A percentile compares a stretch with the other conserved stretches of the same genome.
These are phyloP conservation scores for Oryzias melastigma DNA, from an alignment of 2,113 vertebrate species.

Conservation along the genomic window DNA sequence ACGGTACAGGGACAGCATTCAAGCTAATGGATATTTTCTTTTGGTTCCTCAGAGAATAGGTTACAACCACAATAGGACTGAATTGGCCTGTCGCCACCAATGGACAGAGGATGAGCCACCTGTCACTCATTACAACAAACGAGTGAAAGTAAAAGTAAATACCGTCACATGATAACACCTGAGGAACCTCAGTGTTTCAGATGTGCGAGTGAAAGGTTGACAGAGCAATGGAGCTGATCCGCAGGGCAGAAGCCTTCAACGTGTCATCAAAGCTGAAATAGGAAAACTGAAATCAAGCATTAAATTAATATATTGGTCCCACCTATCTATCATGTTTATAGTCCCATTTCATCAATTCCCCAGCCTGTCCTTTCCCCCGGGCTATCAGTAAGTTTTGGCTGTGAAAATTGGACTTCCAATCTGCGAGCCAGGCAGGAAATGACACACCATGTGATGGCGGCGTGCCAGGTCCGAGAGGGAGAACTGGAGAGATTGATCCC, in stretches of 20 bases:
- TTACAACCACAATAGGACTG: slow-evolving; percentile 6
- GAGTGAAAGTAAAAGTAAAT: background rate
- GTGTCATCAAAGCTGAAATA: slow-evolving; percentile 40
- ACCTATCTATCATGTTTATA: slow-evolving; percentile 56
- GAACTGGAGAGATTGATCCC: slow-evolving; percentile 71
- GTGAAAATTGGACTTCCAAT: slow-evolving; percentile 76
- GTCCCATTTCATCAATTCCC: slow-evolving; percentile 51
- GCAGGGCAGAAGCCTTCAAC: slow-evolving; percentile 35
- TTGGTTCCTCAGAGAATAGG: slow-evolving; percentile 7
- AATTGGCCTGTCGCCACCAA: slow-evolving; percentile 4
- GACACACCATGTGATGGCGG: slow-evolving; percentile 53
- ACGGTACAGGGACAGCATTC: background rate
- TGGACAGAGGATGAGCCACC: slow-evolving; percentile 8
- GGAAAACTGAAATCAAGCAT: slow-evolving; percentile 62
- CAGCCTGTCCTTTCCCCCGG: slow-evolving; percentile 48
- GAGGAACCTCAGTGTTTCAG: slow-evolving; percentile 2
- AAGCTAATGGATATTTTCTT: too few relatives aligned
- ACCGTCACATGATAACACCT: slow-evolving; percentile 8
- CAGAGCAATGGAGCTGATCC: slow-evolving; percentile 20
- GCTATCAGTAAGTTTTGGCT: slow-evolving; percentile 65
- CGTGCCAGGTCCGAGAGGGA: slow-evolving; percentile 36
- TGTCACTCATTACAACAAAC: slow-evolving; percentile 11
- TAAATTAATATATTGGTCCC: slow-evolving; percentile 64
- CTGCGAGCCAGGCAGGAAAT: slow-evolving; percentile 67
- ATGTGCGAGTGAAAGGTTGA: slow-evolving; percentile 25